phyloP scores from a whole-genome alignment of 1,140 invertebrate genomes.

The Ctenoplectra terminalis region DNA sequence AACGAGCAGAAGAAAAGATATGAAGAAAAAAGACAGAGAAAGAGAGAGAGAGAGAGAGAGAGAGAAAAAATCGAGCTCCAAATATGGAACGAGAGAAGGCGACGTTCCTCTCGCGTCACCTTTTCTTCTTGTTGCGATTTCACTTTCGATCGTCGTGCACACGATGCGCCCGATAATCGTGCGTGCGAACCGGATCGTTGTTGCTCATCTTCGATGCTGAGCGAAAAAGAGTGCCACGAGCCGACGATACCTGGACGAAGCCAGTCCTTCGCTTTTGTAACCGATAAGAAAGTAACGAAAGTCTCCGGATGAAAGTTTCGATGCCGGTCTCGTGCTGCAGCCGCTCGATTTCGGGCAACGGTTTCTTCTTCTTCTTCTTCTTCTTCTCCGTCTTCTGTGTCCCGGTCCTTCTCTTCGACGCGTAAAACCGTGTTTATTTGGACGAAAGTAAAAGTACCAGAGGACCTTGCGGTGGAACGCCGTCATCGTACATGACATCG shows the following conservation, averaged over 20 bases:
- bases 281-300: conserved; percentile 80
- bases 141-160: conserved; percentile 64
- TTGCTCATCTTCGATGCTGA: conserved; percentile 40
- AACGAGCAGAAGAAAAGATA: neutral
- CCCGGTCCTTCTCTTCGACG: neutral
- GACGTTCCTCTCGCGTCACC: conserved; percentile 37
- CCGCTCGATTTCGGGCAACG: conserved; percentile 17
- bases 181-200: conserved; percentile 22
- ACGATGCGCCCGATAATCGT: neutral
- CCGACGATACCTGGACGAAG: conserved; percentile 20
- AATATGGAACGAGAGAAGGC: conserved; percentile 45
- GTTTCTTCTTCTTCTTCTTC: neutral
- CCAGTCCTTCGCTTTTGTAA: conserved; percentile 75
- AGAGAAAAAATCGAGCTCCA: conserved; percentile 15
- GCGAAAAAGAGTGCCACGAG: conserved; percentile 29
- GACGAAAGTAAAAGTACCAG: conserved; percentile 78
- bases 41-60: conserved; percentile 3
- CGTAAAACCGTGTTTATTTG: neutral
- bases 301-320: conserved; percentile 77
- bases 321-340: conserved; percentile 38
- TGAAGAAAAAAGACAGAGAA: neutral
- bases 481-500: conserved; percentile 47
- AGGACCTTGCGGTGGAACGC: conserved; percentile 56
- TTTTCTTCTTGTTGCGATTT: conserved; percentile 59
- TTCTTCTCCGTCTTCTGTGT: neutral